phyloP scores from a whole-genome alignment of 2,797 vertebrate genomes.

The Enoplosus armatus region DNA sequence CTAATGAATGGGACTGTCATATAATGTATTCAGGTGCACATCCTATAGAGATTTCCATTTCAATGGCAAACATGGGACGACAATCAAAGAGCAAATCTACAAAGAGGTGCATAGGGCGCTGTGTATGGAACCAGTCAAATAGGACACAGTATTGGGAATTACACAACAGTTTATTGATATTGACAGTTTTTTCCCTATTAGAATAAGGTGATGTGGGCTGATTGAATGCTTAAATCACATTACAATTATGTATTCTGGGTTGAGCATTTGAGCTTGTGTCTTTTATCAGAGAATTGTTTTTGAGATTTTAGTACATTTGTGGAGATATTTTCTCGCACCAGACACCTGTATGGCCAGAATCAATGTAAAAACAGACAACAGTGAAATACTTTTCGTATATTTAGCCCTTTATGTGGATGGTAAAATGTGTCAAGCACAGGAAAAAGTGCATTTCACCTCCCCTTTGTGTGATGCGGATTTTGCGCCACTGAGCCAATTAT shows the following conservation, averaged over 20 bases:
- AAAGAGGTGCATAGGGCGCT: neutral
- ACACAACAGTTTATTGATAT: neutral
- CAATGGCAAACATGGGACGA: slow-evolving; percentile 8
- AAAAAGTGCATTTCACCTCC: neutral
- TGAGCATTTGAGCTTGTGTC: neutral
- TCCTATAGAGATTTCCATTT: slow-evolving; percentile 33
- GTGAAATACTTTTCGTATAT: neutral
- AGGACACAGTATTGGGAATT: neutral
- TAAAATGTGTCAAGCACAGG: neutral
- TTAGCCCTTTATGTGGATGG: neutral
- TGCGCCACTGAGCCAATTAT: slow-evolving; percentile 20
- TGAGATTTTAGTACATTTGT: neutral
- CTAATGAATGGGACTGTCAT: neutral
- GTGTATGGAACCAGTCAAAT: neutral
- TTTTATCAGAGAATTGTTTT: neutral
- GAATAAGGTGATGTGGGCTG: neutral
- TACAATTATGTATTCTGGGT: too few species aligned
- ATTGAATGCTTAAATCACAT: too few species aligned
- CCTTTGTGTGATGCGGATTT: neutral
- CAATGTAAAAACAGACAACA: neutral
- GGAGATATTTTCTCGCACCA: neutral
- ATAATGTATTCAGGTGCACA: slow-evolving; percentile 16
- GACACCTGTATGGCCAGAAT: neutral
- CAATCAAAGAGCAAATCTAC: neutral
- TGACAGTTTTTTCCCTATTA: neutral